Evolutionary conservation across 2,888 invertebrate genomes (phyloP).

Genomic region (Automeris io): DNA sequence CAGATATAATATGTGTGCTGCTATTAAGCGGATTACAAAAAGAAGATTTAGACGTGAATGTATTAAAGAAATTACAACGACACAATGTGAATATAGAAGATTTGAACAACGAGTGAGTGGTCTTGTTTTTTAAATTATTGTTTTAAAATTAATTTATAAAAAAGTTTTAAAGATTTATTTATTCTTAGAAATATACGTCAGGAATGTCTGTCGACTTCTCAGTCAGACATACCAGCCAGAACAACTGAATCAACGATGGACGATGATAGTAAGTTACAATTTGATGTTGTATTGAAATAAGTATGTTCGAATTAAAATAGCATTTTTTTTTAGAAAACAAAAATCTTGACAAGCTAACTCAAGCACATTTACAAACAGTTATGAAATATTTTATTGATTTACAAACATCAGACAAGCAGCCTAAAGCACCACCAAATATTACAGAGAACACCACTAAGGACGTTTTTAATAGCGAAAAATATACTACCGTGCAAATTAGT

Average conservation of each 20-base stretch:
- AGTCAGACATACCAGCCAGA: background rate
- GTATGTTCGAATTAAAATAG: too few relatives aligned
- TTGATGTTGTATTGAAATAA: too few relatives aligned
- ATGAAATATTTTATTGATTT: conserved; percentile 3
- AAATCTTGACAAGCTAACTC: conserved; percentile 3
- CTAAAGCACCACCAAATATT: background rate
- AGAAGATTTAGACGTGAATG: conserved; percentile 50
- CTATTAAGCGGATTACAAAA: conserved; percentile 60
- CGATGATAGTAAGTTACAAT: background rate
- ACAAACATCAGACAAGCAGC: conserved; percentile 1
- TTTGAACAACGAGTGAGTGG: conserved; percentile 54
- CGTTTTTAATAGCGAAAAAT: background rate
- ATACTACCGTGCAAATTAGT: background rate
- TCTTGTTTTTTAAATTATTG: background rate
- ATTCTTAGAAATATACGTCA: conserved; percentile 18
- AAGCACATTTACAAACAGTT: conserved; percentile 11
- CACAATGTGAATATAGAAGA: conserved; percentile 54
- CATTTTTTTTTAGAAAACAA: conserved; percentile 5
- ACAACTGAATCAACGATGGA: conserved; percentile 3
- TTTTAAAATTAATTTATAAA: background rate
- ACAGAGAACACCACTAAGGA: background rate
- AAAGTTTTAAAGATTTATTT: background rate
- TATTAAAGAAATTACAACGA: conserved; percentile 47
- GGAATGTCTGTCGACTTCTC: conserved; percentile 20
- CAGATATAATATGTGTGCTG: conserved; percentile 65